These are phyloP conservation scores for Fundulus diaphanus DNA, from an alignment of 2,797 vertebrate genomes.

Conservation along the genomic window DNA sequence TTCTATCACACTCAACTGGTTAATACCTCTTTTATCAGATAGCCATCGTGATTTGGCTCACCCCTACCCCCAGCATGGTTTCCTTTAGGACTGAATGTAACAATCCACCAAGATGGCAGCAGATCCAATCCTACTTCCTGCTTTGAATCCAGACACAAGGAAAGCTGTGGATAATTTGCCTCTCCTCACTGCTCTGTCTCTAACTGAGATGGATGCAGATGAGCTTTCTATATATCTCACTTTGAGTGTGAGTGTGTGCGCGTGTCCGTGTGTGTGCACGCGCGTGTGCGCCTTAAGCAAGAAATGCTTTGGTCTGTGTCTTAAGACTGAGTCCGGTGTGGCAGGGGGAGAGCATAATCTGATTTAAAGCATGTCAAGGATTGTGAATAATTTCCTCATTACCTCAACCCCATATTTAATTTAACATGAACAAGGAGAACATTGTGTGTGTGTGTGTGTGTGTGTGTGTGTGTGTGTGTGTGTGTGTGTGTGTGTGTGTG, in stretches of 20 bases:
- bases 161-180: slow-evolving; percentile 60
- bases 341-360: slow-evolving; percentile 73
- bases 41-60: slow-evolving; percentile 47
- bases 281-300: slow-evolving; percentile 53
- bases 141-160: slow-evolving; percentile 50
- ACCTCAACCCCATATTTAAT: slow-evolving; percentile 78
- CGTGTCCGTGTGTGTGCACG: slow-evolving; percentile 39
- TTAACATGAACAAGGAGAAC: slow-evolving; percentile 62
- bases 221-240: slow-evolving; percentile 55
- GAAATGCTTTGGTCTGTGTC: slow-evolving; percentile 71
- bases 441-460: slow-evolving; percentile 14
- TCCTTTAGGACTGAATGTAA: slow-evolving; percentile 49
- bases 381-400: slow-evolving; percentile 81
- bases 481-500: slow-evolving; percentile 16
- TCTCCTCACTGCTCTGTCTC: slow-evolving; percentile 58
- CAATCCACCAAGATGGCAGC: slow-evolving; percentile 61
- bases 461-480: slow-evolving; percentile 10
- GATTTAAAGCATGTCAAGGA: slow-evolving; percentile 80
- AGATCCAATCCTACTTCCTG: slow-evolving; percentile 56
- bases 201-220: slow-evolving; percentile 72
- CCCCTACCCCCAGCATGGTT: slow-evolving; percentile 40
- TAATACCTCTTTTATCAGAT: slow-evolving; percentile 72
- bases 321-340: slow-evolving; percentile 65
- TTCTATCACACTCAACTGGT: slow-evolving; percentile 42
- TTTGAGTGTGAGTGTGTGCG: slow-evolving; percentile 32